Evolutionary conservation across 2,888 invertebrate genomes (phyloP).

Genomic region (Drosophila greeni): DNA sequence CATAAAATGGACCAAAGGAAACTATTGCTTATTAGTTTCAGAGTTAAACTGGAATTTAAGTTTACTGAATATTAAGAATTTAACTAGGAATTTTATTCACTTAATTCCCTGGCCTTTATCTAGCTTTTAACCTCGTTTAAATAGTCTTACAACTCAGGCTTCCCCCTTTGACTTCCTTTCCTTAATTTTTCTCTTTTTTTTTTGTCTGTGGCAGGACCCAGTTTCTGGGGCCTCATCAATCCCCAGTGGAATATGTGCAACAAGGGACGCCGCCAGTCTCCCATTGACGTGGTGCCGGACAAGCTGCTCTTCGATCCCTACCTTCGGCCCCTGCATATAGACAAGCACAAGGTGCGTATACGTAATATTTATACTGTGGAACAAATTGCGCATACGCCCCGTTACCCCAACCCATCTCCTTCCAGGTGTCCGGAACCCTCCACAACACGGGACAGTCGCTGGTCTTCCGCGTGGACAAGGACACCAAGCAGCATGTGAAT

Average conservation of each 20-base stretch:
- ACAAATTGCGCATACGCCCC: background rate
- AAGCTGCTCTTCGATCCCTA: conserved; percentile 97
- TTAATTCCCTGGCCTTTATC: background rate
- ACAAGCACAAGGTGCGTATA: conserved; percentile 90
- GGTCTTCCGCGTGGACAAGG: conserved; percentile 93
- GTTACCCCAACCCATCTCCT: background rate
- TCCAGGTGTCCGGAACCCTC: conserved; percentile 91
- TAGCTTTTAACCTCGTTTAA: background rate
- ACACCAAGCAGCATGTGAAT: conserved; percentile 93
- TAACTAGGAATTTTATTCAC: background rate
- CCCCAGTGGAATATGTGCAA: conserved; percentile 99
- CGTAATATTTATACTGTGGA: background rate
- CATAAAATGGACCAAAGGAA: background rate
- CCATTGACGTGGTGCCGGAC: conserved; percentile 97
- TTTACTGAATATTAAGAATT: background rate
- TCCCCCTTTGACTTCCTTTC: background rate
- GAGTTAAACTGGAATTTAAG: background rate
- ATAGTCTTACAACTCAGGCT: background rate
- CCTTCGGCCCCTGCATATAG: conserved; percentile 92
- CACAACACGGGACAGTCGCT: conserved; percentile 97
- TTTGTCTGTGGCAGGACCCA: conserved; percentile 86
- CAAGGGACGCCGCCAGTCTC: conserved; percentile 96
- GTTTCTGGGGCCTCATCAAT: conserved; percentile 98
- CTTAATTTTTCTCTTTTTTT: background rate
- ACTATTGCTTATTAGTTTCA: background rate